Evolutionary conservation across 2,797 vertebrate genomes (phyloP), one percentile per base, ranked within the genome.

Genomic region (Syndactyla subalaris): DNA sequence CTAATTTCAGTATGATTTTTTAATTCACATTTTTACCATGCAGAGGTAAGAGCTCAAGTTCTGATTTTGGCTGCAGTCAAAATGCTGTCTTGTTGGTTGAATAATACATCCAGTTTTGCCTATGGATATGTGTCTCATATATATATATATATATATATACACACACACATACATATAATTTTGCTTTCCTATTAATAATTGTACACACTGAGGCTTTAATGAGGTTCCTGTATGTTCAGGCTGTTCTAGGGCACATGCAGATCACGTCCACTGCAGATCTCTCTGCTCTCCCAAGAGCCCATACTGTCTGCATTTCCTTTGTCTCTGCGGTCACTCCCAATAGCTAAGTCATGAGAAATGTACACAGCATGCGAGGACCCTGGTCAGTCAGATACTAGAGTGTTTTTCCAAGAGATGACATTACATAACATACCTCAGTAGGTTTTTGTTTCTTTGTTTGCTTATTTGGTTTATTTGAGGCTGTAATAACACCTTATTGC

Each of bases 241-340:
- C 49, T 97, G 90, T 29, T 93, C 88, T 89, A 61, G 83, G 78
- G 86, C 81, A 84, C 39, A 39, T 68, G 51, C 81, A 91, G 58
- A 48, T 62, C 24, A 43, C 17, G 3, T 39, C 45, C 38, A 14
- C 65, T 73, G 76, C 66, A 89, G 72, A 71, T 51, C 45, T 58
- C 32, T 18, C 39, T 89, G 36, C 75, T 74, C 59, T 71, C 61
- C 52, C 49, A 51, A 2, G 51, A 39, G 49, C 73, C 57, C 51
- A 24, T 17, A 30, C 43, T 77, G 72, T n/a, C 67, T 14, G 21
- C 36, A 39, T 18, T 89, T 46, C 54, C 46, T 76, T 66, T 84
- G 29, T 75, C 48, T 45, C 73, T 36, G 70, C 34, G 38, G 51
- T 70, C 52, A 41, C 22, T 93, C 55, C 52, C 29, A 43, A 43